Conservation (phyloP, 2,113 vertebrate species). For the Herpailurus yagouaroundi region DNA sequence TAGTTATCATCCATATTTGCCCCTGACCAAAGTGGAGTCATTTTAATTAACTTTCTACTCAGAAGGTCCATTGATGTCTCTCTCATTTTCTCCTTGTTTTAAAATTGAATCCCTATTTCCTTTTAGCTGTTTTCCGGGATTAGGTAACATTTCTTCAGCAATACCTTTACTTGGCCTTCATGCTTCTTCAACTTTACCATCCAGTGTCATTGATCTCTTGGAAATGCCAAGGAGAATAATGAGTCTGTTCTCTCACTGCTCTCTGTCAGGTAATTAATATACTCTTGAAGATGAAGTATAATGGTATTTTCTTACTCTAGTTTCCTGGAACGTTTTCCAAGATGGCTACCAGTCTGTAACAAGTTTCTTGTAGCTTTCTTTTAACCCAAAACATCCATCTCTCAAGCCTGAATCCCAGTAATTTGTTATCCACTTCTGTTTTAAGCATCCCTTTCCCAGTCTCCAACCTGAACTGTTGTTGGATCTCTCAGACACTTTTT, state of each 20-base stretch:
- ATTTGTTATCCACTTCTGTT: neutral
- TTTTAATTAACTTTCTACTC: neutral
- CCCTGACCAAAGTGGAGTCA: neutral
- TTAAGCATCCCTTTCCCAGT: neutral
- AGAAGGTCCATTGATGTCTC: neutral
- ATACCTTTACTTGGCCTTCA: neutral
- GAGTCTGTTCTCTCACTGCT: neutral
- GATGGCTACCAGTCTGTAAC: neutral
- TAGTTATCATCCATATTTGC: neutral
- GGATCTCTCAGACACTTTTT: neutral
- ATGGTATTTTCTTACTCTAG: neutral
- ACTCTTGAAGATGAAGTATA: neutral
- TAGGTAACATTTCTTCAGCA: neutral
- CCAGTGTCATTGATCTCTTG: neutral
- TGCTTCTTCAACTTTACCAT: neutral
- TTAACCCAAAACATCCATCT: neutral
- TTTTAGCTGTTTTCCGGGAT: neutral
- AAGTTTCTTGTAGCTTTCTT: neutral
- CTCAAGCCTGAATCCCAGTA: neutral
- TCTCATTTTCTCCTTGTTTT: neutral
- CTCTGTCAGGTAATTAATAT: neutral
- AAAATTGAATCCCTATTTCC: neutral
- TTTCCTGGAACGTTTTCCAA: neutral
- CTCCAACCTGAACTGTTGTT: neutral
- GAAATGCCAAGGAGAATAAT: neutral